These are phyloP conservation scores for Typhlichthys subterraneus DNA, from an alignment of 2,797 vertebrate species.

Conservation along the genomic window DNA sequence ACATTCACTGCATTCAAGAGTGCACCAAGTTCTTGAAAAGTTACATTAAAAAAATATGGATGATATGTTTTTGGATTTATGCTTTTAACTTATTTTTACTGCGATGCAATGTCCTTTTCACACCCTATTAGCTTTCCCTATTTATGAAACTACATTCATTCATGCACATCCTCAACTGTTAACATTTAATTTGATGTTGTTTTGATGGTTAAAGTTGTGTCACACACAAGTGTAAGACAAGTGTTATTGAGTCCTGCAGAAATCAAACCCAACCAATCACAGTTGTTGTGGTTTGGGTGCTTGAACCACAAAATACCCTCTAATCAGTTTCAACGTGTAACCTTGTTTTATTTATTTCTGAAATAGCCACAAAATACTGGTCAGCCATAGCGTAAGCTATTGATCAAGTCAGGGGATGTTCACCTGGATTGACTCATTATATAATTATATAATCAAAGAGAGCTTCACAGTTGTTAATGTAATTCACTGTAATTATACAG, in stretches of 20 bases:
- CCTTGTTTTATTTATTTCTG: too few species aligned
- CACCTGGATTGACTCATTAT: constrained; percentile 50
- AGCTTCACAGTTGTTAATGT: neutral
- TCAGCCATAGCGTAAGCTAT: constrained; percentile 43
- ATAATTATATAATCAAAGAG: constrained; percentile 40
- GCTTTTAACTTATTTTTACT: constrained; percentile 22
- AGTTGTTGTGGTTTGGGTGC: constrained; percentile 35
- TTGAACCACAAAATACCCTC: constrained; percentile 37
- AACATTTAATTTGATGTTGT: constrained; percentile 27
- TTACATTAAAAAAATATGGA: neutral
- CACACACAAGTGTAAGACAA: neutral
- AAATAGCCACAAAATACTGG: constrained; percentile 16
- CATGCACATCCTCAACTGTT: constrained; percentile 17
- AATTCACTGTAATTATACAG: too few species aligned
- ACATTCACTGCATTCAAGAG: constrained; percentile 4
- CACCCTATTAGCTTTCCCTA: constrained; percentile 9
- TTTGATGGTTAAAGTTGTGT: neutral
- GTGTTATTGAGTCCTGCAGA: constrained; percentile 13
- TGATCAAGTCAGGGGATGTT: constrained; percentile 29
- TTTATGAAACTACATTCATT: constrained; percentile 3
- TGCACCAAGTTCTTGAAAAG: neutral
- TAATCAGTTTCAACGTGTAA: constrained; percentile 24
- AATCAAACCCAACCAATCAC: constrained; percentile 32
- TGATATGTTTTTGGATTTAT: too few species aligned
- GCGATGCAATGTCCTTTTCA: constrained; percentile 17